These are phyloP conservation scores for Chrysogorgia sp. DNA, from an alignment of 92 coral and sea anemone genomes.

Conservation along the genomic window DNA sequence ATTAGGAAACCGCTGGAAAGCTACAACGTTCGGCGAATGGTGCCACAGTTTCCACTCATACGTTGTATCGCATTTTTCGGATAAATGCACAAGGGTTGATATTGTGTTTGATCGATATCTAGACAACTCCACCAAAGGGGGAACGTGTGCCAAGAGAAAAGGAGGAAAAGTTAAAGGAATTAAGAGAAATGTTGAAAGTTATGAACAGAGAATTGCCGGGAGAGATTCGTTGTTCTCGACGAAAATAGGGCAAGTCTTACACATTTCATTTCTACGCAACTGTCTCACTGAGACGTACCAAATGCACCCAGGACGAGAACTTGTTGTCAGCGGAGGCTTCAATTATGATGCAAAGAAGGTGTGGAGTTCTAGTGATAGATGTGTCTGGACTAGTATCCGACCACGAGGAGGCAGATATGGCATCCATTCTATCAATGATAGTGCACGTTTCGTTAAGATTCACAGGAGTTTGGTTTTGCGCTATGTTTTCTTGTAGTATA, in stretches of 20 bases:
- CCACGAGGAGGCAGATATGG: constrained; percentile 67
- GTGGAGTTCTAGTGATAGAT: constrained; percentile 42
- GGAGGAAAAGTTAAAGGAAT: too few relatives aligned
- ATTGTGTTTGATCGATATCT: constrained; percentile 66
- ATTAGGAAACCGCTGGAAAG: constrained; percentile 48
- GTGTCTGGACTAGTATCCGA: constrained; percentile 46
- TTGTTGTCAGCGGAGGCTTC: constrained; percentile 65
- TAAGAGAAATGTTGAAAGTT: too few relatives aligned
- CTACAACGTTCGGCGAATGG: constrained; percentile 65
- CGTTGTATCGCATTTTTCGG: constrained; percentile 60
- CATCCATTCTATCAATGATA: constrained; percentile 25
- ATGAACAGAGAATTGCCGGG: constrained; percentile 50
- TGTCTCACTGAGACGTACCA: constrained; percentile 44
- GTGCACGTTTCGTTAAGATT: constrained; percentile 49
- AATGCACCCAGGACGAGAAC: constrained; percentile 49
- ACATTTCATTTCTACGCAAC: constrained; percentile 58
- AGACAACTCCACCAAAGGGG: constrained; percentile 61
- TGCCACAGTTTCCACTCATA: constrained; percentile 54
- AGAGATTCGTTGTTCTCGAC: constrained; percentile 60
- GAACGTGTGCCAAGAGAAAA: constrained; percentile 46
- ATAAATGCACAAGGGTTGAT: constrained; percentile 63
- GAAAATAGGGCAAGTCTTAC: constrained; percentile 69
- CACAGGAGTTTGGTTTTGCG: constrained; percentile 38
- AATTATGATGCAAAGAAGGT: neutral
- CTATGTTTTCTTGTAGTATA: constrained; percentile 39